A percentile compares a stretch with the other conserved stretches of the same genome.
These are phyloP conservation scores for Eupsittula cactorum DNA, from an alignment of 2,113 vertebrate genomes.

Conservation along the genomic window DNA sequence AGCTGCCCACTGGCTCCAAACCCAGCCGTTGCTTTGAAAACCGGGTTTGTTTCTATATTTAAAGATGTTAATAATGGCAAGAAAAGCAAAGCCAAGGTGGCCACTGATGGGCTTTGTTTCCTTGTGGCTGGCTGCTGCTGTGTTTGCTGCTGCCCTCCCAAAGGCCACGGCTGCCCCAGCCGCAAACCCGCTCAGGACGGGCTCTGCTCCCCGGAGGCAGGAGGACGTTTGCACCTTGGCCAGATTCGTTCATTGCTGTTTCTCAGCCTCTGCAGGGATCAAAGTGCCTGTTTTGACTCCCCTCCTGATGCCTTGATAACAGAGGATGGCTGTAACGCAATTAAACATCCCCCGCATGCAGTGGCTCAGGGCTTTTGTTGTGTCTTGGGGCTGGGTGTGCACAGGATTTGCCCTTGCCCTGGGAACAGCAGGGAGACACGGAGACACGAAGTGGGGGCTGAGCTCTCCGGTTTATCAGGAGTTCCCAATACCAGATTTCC, in stretches of 20 bases:
- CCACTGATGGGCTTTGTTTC: neutral
- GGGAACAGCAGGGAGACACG: rapidly evolving
- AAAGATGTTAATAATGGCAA: neutral
- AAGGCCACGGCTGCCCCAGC: neutral
- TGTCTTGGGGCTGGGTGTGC: neutral
- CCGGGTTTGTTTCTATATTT: rapidly evolving
- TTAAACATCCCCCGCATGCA: neutral
- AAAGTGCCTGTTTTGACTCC: conserved; percentile 16
- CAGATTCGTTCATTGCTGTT: neutral
- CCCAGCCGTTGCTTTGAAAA: neutral
- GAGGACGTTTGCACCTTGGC: neutral
- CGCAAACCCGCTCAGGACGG: neutral
- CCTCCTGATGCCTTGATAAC: neutral
- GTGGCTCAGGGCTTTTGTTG: neutral
- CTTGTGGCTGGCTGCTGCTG: neutral
- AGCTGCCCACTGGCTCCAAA: neutral
- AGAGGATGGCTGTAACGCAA: neutral
- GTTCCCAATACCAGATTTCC: neutral
- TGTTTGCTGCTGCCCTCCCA: rapidly evolving
- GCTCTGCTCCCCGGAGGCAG: neutral
- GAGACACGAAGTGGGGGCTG: neutral
- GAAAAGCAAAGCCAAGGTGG: neutral
- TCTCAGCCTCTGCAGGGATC: neutral
- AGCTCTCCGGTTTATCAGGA: neutral
- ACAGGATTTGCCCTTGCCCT: neutral